phyloP scores from a whole-genome alignment of 37 sponge, comb jelly and placozoan genomes.

The Cliona cf. orientalis region DNA sequence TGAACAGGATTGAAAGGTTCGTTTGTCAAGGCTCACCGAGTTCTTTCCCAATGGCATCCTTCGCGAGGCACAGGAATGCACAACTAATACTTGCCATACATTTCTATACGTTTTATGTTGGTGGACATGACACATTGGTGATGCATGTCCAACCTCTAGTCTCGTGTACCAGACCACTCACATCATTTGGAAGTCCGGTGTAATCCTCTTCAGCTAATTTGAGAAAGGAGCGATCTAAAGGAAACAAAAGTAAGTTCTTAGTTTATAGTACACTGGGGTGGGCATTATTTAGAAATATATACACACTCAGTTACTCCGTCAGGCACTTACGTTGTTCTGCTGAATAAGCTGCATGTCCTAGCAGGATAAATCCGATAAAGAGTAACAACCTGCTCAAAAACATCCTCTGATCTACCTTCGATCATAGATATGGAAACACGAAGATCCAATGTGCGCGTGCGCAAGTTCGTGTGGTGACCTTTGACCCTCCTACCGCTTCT shows the following conservation, averaged over 20 bases:
- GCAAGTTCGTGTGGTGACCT: too few species aligned
- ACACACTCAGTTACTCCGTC: background rate
- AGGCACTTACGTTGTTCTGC: conserved; percentile 66
- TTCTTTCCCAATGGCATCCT: too few species aligned
- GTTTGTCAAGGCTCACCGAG: too few species aligned
- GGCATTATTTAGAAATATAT: conserved; percentile 1
- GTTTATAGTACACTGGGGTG: background rate
- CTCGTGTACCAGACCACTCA: conserved; percentile 53
- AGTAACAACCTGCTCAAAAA: conserved; percentile 16
- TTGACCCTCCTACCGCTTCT: too few species aligned
- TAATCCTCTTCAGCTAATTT: conserved; percentile 71
- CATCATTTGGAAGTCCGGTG: conserved; percentile 64
- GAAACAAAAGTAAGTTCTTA: background rate
- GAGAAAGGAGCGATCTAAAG: conserved; percentile 70
- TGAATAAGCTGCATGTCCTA: conserved; percentile 64
- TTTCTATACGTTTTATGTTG: too few species aligned
- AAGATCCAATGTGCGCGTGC: too few species aligned
- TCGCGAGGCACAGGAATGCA: too few species aligned
- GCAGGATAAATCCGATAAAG: conserved; percentile 37
- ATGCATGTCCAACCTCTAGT: too few species aligned
- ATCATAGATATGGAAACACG: background rate
- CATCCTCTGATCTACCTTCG: background rate
- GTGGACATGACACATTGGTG: too few species aligned
- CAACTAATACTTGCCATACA: too few species aligned
- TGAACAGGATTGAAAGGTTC: too few species aligned